Evolutionary conservation across 2,797 vertebrate species (phyloP).

Genomic region (Fistularia commersonii): DNA sequence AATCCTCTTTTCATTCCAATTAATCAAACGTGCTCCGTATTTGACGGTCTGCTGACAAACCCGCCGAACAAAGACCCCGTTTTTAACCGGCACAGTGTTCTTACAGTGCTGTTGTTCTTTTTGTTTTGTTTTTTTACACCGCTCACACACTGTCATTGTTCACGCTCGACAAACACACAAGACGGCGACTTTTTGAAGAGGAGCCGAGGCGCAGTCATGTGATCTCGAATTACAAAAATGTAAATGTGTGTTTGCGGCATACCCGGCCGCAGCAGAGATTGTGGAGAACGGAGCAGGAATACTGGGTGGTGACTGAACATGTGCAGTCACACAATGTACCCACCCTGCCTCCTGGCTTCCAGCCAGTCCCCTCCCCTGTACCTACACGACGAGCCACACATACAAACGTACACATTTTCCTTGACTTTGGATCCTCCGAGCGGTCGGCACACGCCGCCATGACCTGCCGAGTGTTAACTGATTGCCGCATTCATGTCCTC

Average conservation of each 20-base stretch:
- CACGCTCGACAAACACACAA: constrained; percentile 34
- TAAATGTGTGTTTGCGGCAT: constrained; percentile 21
- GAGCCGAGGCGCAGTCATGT: constrained; percentile 14
- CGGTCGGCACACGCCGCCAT: too few relatives aligned
- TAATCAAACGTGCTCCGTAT: not conserved
- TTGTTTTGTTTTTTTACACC: not conserved
- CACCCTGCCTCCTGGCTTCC: constrained; percentile 47
- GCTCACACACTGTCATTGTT: constrained; percentile 21
- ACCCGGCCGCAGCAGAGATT: constrained; percentile 17
- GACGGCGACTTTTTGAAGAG: constrained; percentile 9
- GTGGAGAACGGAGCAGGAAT: constrained; percentile 51
- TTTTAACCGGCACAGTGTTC: constrained; percentile 21
- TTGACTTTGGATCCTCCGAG: too few relatives aligned
- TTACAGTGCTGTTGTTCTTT: constrained; percentile 21
- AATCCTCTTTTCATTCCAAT: constrained; percentile 1
- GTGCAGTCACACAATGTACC: constrained; percentile 48
- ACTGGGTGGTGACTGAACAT: constrained; percentile 37
- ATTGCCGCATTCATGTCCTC: too few relatives aligned
- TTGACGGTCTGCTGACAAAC: not conserved
- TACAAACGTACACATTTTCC: constrained; percentile 11
- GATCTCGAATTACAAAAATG: constrained; percentile 22
- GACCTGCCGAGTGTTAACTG: too few relatives aligned
- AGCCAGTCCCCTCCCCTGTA: constrained; percentile 39
- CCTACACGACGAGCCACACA: constrained; percentile 12
- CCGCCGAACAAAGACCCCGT: constrained; percentile 1